Percentiles rank a stretch among this genome's conserved stretches.
These are phyloP conservation scores for Lagopus muta DNA, from an alignment of 2,113 vertebrate genomes.

Conservation along the genomic window DNA sequence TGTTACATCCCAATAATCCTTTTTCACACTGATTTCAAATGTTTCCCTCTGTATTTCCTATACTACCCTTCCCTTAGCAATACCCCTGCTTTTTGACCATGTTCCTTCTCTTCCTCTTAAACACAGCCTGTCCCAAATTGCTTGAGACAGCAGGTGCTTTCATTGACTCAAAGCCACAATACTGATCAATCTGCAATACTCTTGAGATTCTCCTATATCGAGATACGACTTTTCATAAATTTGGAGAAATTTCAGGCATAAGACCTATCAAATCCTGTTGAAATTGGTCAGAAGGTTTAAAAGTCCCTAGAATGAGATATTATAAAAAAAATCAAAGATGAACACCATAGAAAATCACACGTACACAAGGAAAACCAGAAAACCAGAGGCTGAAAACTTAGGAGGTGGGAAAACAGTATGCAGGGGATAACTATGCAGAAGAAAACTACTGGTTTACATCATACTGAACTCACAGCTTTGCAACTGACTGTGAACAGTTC, in stretches of 20 bases:
- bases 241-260: not conserved
- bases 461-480: not conserved
- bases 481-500: not conserved
- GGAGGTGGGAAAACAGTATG: accelerated
- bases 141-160: slow-evolving; percentile 8
- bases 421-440: not conserved
- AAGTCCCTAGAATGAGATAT: not conserved
- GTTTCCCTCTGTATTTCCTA: not conserved
- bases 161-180: not conserved
- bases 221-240: not conserved
- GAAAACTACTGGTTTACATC: not conserved
- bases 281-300: not conserved
- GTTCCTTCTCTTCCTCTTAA: not conserved
- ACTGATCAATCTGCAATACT: not conserved
- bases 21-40: not conserved
- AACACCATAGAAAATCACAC: not conserved
- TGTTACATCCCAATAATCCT: not conserved
- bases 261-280: not conserved
- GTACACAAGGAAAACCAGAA: not conserved
- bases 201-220: not conserved
- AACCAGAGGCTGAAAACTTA: not conserved
- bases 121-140: not conserved
- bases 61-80: not conserved
- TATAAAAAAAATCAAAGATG: not conserved
- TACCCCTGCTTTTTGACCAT: not conserved